Evolutionary conservation across 2,888 invertebrate genomes (phyloP).

Genomic region (Incurvaria masculella): DNA sequence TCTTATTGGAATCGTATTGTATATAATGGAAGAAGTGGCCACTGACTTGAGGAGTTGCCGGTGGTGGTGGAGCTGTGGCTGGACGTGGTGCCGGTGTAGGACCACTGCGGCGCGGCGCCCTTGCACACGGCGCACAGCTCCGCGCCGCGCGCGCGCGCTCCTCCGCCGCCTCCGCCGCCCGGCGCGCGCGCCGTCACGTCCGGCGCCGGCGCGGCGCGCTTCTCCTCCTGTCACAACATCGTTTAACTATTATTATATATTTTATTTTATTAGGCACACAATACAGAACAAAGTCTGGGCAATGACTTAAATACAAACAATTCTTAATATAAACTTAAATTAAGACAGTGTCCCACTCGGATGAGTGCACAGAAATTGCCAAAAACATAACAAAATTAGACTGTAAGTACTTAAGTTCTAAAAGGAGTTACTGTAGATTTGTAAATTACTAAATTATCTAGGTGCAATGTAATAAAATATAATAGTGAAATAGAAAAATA

Average conservation of each 20-base stretch:
- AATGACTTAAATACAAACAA: background rate
- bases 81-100: conserved; percentile 47
- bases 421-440: too few relatives aligned
- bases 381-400: too few relatives aligned
- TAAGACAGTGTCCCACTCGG: too few relatives aligned
- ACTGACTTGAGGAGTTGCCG: conserved; percentile 59
- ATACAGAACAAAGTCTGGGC: background rate
- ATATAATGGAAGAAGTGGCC: conserved; percentile 1
- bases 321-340: too few relatives aligned
- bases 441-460: background rate
- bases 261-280: too few relatives aligned
- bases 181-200: conserved; percentile 52
- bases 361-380: too few relatives aligned
- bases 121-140: conserved; percentile 36
- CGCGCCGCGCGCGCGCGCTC: conserved; percentile 23
- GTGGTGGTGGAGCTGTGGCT: conserved; percentile 60
- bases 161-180: conserved; percentile 9
- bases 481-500: too few relatives aligned
- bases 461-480: background rate
- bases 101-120: conserved; percentile 34
- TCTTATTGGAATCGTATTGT: too few relatives aligned
- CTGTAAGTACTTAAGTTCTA: too few relatives aligned
- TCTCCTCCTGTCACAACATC: conserved; percentile 34
- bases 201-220: conserved; percentile 51
- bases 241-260: background rate